Evolutionary conservation across 2,113 vertebrate genomes (phyloP).

Genomic region (Tachuris rubrigastra): DNA sequence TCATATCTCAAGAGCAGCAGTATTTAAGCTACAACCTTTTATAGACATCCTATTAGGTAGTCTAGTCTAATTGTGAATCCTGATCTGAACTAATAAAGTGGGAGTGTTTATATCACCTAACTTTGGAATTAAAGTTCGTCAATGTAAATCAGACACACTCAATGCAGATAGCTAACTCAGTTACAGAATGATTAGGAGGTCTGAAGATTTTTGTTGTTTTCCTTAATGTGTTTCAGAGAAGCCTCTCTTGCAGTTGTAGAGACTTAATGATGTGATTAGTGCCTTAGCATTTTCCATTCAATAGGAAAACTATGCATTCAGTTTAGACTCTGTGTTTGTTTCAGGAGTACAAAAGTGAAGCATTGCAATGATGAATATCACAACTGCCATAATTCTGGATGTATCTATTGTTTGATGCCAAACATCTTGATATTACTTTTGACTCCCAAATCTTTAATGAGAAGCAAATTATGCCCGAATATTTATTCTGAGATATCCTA

Average conservation of each 20-base stretch:
- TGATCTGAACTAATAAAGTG: background rate
- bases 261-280: background rate
- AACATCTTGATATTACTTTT: background rate
- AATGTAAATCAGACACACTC: background rate
- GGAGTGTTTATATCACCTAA: background rate
- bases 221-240: background rate
- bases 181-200: background rate
- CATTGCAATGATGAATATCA: background rate
- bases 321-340: background rate
- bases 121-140: background rate
- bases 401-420: background rate
- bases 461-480: background rate
- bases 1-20: background rate
- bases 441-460: background rate
- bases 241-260: background rate
- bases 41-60: background rate
- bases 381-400: background rate
- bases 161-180: background rate
- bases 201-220: background rate
- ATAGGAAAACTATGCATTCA: background rate
- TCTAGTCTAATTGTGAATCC: background rate
- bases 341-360: background rate
- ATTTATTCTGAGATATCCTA: background rate
- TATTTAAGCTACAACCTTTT: background rate
- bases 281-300: background rate